Conservation (phyloP, 2,113 vertebrate genomes). For the Terrapene triunguis region DNA sequence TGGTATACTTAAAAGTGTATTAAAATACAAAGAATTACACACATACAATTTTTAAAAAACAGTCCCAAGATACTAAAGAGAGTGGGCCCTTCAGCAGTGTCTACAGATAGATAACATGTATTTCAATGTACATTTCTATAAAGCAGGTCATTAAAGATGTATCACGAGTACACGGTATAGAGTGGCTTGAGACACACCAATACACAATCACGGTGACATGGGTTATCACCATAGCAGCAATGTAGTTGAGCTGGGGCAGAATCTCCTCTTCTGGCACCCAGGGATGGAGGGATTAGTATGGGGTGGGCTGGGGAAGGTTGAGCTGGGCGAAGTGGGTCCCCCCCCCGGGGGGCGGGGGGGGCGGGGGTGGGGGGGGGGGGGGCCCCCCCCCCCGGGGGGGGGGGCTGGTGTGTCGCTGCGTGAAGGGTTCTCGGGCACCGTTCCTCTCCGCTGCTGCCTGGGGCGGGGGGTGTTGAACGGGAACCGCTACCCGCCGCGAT, state of each 20-base stretch:
- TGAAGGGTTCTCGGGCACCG: background rate
- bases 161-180: no score
- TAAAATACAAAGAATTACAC: background rate
- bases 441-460: background rate
- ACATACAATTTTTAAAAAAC: background rate
- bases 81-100: background rate
- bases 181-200: background rate
- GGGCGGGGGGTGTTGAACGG: background rate
- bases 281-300: background rate
- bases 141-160: background rate
- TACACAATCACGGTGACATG: background rate
- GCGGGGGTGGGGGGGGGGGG: no score
- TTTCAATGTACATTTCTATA: background rate
- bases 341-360: background rate
- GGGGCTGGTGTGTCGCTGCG: no score
- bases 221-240: background rate
- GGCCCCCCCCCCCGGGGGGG: no score
- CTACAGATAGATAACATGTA: background rate
- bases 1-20: background rate
- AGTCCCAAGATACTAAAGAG: background rate
- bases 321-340: background rate
- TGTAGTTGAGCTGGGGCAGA: background rate
- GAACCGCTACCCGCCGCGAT: background rate
- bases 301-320: background rate
- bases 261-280: background rate